Conservation (phyloP, 1,140 invertebrate species). For the Cardiocondyla obscurior region DNA sequence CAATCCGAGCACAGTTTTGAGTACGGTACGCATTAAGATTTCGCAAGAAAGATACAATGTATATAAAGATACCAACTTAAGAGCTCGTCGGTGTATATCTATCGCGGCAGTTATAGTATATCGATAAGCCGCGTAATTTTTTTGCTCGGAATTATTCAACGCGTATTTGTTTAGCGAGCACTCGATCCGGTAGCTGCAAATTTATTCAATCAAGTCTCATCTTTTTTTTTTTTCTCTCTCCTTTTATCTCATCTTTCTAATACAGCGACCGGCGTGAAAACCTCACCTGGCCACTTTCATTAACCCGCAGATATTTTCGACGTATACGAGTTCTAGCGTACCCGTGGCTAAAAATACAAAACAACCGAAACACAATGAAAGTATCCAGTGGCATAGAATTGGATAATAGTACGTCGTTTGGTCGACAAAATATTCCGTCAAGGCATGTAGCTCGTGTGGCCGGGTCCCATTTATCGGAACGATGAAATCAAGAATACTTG, state of each 20-base stretch:
- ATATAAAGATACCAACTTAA: conserved; percentile 5
- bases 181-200: conserved; percentile 11
- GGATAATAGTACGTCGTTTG: neutral
- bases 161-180: neutral
- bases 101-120: conserved; percentile 1
- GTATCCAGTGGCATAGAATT: neutral
- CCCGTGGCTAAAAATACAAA: neutral
- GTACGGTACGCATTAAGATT: neutral
- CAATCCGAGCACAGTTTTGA: neutral
- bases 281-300: neutral
- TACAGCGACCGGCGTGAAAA: too few species aligned
- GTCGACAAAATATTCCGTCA: conserved; percentile 22
- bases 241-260: too few species aligned
- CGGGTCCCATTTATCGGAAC: conserved; percentile 11
- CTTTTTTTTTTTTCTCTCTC: neutral
- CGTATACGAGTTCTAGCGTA: neutral
- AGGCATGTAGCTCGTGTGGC: neutral
- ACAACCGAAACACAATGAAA: neutral
- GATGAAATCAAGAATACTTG: conserved; percentile 4
- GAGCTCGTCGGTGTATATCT: neutral
- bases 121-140: neutral
- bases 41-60: neutral
- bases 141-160: neutral
- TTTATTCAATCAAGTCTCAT: neutral
- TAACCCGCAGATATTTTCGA: conserved; percentile 14